A percentile compares a stretch with the other conserved stretches of the same genome.
phyloP scores from a whole-genome alignment of 2,888 invertebrate genomes.

The Drosophila recens region DNA sequence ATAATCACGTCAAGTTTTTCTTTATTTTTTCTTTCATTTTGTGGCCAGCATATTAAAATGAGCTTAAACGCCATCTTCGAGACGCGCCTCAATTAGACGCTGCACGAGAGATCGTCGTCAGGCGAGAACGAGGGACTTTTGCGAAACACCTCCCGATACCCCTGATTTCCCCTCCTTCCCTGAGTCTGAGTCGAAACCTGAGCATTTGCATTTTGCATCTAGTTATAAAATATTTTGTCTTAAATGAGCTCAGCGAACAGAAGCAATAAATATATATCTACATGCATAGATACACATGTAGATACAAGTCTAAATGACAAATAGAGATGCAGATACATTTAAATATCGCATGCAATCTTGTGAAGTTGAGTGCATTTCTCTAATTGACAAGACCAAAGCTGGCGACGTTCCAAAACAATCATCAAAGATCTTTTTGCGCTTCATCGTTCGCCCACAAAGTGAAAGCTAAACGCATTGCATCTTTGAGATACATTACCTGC shows the following conservation, averaged over 20 bases:
- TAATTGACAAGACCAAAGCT: conserved; percentile 81
- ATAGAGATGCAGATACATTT: conserved; percentile 16
- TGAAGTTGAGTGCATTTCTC: conserved; percentile 67
- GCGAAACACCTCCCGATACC: conserved; percentile 50
- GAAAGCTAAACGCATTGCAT: conserved; percentile 50
- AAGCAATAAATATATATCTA: conserved; percentile 9
- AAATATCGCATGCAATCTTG: conserved; percentile 74
- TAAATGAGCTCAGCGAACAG: conserved; percentile 34
- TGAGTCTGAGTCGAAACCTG: background rate
- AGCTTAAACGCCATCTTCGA: conserved; percentile 75
- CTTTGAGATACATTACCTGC: conserved; percentile 50
- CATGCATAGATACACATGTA: conserved; percentile 8
- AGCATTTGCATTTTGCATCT: conserved; percentile 40
- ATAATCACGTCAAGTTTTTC: conserved; percentile 83
- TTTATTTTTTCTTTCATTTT: conserved; percentile 15
- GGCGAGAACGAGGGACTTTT: conserved; percentile 68
- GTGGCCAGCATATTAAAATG: conserved; percentile 66
- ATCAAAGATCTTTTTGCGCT: conserved; percentile 70
- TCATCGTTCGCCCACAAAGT: conserved; percentile 59
- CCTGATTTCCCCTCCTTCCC: background rate
- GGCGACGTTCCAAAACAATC: conserved; percentile 73
- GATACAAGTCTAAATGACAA: conserved; percentile 17
- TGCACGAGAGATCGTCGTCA: conserved; percentile 47
- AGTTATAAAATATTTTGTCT: conserved; percentile 41
- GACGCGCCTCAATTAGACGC: conserved; percentile 57